Evolutionary conservation across 92 coral and sea anemone species (phyloP), one percentile per base, ranked within the genome.

Genomic region (Chrysogorgia sp.): DNA sequence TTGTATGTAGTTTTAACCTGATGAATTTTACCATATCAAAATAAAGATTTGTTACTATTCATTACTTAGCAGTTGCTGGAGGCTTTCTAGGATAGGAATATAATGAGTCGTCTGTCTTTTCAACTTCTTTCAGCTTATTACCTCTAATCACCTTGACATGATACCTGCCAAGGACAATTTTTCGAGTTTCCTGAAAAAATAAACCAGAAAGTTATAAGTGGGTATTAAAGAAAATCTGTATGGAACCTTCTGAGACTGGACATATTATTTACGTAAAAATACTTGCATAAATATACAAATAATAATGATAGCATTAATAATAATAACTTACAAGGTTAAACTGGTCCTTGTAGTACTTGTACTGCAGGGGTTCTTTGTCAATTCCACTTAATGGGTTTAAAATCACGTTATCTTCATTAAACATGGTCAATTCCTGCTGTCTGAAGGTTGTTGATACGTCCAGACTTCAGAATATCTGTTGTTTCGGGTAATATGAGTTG

Each of bases 121-220:
- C 74, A 29, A 76, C 55, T 29, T 66, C 77, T 68, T 63, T 86
- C 47, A 81, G 37, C 67, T 62, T 82, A 58, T 53, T 67, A 22
- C 86, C 86, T 48, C 81, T 76, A 65, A 84, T 66, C 40, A 34
- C 77, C 50, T 77, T 74, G 34, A 64, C 78, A 75, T 74, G 83
- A 74, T 82, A 66, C 71, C 53, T 67, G 30, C 82, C 78, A 12
- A 86, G 79, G 60, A 82, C 64, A 55, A 82, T 86, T 61, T 76
- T 74, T 58, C 63, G 74, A 20, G 90, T 87, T 40, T 77, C 90
- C 90, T 86, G 61, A 40, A 85, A 82, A 69, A 79, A 82, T 60
- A 58, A 41, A 34, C 25, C 60, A 34, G 47, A 31, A 59, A 61
- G 34, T 30, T n/a, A 43, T 43, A 8, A 43, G n/a, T n/a, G n/a